phyloP scores from a whole-genome alignment of 2,888 invertebrate genomes.

The Habrosyne pyritoides region DNA sequence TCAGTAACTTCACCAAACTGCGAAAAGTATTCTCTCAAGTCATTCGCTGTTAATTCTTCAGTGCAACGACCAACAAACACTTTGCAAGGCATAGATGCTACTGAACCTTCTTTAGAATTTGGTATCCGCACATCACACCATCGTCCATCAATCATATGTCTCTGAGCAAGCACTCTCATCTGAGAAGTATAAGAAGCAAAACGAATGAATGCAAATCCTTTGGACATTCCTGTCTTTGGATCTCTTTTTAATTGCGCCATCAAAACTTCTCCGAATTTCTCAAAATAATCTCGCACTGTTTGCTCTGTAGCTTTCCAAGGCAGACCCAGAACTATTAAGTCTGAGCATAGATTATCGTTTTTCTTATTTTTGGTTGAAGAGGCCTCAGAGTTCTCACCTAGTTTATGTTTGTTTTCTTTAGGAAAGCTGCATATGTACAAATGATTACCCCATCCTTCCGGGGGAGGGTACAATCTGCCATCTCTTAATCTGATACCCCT shows the following conservation, averaged over 20 bases:
- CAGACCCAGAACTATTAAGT: slow-evolving; percentile 98
- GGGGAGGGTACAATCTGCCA: slow-evolving; percentile 95
- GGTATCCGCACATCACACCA: slow-evolving; percentile 99
- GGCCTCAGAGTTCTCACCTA: slow-evolving; percentile 93
- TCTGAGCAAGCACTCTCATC: slow-evolving; percentile 95
- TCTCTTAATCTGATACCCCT: slow-evolving; percentile 96
- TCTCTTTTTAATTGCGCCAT: slow-evolving; percentile 99
- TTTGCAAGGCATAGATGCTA: slow-evolving; percentile 90
- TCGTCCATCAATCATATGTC: slow-evolving; percentile 98
- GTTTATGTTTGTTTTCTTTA: slow-evolving; percentile 97
- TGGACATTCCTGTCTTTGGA: slow-evolving; percentile 95
- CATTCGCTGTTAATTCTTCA: slow-evolving; percentile 91
- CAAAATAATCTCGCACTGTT: slow-evolving; percentile 97
- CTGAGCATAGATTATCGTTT: slow-evolving; percentile 96
- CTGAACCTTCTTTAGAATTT: slow-evolving; percentile 93
- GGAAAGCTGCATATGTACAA: slow-evolving; percentile 93
- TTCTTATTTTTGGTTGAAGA: slow-evolving; percentile 96
- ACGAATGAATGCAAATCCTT: slow-evolving; percentile 99
- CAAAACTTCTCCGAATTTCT: slow-evolving; percentile 97
- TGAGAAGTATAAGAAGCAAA: slow-evolving; percentile 98
- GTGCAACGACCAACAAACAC: slow-evolving; percentile 94
- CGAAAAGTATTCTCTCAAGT: slow-evolving; percentile 90
- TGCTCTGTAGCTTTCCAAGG: slow-evolving; percentile 99
- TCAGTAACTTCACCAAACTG: slow-evolving; percentile 93
- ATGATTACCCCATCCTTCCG: slow-evolving; percentile 92